Evolutionary conservation across 92 coral and sea anemone genomes (phyloP).

Genomic region (Porites evermanni): DNA sequence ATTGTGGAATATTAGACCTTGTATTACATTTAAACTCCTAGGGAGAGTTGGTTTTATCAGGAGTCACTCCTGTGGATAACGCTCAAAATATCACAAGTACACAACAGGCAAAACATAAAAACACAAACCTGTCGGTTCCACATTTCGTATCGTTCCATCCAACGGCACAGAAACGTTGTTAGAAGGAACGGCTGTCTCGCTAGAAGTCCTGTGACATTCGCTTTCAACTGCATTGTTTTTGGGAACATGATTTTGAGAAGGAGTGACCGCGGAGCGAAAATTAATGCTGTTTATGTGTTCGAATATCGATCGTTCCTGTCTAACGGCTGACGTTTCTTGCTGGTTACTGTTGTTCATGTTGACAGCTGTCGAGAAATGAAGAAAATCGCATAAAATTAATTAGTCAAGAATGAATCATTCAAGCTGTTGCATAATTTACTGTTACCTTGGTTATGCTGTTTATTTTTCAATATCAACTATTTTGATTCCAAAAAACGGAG

Average conservation of each 20-base stretch:
- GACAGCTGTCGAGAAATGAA: slow-evolving; percentile 42
- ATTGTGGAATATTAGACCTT: too few relatives aligned
- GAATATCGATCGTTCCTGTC: slow-evolving; percentile 39
- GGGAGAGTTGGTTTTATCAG: background rate
- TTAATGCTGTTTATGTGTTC: slow-evolving; percentile 30
- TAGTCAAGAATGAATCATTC: slow-evolving; percentile 21
- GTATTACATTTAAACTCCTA: background rate
- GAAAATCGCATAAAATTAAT: slow-evolving; percentile 30
- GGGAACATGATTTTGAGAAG: background rate
- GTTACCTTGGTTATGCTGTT: background rate
- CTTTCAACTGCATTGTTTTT: background rate
- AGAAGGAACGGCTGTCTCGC: background rate
- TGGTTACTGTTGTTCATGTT: background rate
- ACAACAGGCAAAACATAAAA: background rate
- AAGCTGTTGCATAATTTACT: slow-evolving; percentile 8
- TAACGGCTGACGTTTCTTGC: background rate
- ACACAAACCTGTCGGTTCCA: slow-evolving; percentile 12
- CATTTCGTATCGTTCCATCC: slow-evolving; percentile 15
- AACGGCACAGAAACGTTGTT: background rate
- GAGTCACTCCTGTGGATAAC: background rate
- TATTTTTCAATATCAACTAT: background rate
- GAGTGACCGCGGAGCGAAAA: slow-evolving; percentile 12
- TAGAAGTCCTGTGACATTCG: background rate
- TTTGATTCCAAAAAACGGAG: background rate
- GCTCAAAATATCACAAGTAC: background rate